phyloP scores from a whole-genome alignment of 2,797 vertebrate species.

The Siniperca scherzeri region DNA sequence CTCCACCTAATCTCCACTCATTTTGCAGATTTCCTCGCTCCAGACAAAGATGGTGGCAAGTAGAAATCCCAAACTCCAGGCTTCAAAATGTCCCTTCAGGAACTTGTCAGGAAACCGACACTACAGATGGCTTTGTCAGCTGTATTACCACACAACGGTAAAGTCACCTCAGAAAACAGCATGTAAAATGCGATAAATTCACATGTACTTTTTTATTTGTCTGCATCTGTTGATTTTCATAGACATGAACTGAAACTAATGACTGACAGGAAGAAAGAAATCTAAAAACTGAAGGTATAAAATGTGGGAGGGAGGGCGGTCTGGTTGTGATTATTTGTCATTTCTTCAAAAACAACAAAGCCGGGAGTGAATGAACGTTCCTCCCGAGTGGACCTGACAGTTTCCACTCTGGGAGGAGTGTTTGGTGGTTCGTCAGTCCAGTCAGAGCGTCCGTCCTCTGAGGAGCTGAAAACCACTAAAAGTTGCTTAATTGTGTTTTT shows the following conservation, averaged over 20 bases:
- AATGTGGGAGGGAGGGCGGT: background rate
- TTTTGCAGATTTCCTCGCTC: background rate
- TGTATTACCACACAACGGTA: too few species aligned
- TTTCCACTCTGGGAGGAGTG: conserved; percentile 20
- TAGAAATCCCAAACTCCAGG: background rate
- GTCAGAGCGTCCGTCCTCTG: background rate
- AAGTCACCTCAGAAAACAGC: background rate
- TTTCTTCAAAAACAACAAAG: conserved; percentile 15
- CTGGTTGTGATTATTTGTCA: conserved; percentile 17
- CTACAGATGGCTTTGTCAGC: background rate
- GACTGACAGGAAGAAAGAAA: background rate
- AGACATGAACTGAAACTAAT: background rate
- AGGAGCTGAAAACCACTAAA: conserved; percentile 16
- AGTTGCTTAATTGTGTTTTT: conserved; percentile 38
- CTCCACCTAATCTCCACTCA: background rate
- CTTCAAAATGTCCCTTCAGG: background rate
- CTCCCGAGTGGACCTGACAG: conserved; percentile 8
- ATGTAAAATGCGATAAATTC: too few species aligned
- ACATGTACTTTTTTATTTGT: background rate
- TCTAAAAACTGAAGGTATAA: background rate
- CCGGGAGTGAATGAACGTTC: conserved; percentile 4
- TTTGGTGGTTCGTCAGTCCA: background rate
- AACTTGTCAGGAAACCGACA: background rate
- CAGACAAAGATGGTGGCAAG: background rate
- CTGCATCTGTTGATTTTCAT: background rate